Conservation (phyloP, 2,113 vertebrate species). For the Lepidothrix coronata region DNA sequence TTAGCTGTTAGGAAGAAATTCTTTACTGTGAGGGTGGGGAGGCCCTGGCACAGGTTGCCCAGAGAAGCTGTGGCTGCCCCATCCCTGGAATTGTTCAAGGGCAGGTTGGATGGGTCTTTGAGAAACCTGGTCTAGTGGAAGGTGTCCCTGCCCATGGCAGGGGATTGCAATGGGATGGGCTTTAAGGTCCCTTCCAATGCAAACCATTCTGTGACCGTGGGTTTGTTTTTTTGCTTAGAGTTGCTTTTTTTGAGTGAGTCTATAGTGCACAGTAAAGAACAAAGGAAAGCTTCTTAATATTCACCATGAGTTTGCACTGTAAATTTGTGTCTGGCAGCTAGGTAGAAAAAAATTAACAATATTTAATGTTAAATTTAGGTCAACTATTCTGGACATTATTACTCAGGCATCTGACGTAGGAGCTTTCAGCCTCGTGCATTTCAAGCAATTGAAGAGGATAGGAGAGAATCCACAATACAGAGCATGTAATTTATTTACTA, state of each 20-base stretch:
- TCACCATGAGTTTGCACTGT: neutral
- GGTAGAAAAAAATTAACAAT: neutral
- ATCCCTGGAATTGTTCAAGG: neutral
- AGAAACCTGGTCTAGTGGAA: no score
- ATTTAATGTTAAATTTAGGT: neutral
- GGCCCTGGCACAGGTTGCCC: neutral
- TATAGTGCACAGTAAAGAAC: neutral
- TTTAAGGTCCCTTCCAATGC: neutral
- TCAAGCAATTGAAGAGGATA: neutral
- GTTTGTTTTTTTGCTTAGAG: neutral
- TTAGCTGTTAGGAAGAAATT: neutral
- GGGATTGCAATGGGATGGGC: neutral
- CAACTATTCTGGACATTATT: neutral
- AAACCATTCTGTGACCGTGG: neutral
- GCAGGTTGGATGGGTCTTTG: rapidly evolving
- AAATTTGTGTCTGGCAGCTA: neutral
- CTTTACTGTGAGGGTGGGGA: neutral
- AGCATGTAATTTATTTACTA: neutral
- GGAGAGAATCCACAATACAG: neutral
- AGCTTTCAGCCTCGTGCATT: neutral
- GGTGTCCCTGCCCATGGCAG: neutral
- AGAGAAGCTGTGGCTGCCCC: neutral
- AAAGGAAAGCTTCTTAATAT: neutral
- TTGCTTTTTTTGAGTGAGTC: neutral
- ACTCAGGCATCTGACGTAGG: neutral